A percentile compares a stretch with the other conserved stretches of the same genome.
Conservation (phyloP, 2,888 invertebrate species). For the Tanytarsus gracilentus region DNA sequence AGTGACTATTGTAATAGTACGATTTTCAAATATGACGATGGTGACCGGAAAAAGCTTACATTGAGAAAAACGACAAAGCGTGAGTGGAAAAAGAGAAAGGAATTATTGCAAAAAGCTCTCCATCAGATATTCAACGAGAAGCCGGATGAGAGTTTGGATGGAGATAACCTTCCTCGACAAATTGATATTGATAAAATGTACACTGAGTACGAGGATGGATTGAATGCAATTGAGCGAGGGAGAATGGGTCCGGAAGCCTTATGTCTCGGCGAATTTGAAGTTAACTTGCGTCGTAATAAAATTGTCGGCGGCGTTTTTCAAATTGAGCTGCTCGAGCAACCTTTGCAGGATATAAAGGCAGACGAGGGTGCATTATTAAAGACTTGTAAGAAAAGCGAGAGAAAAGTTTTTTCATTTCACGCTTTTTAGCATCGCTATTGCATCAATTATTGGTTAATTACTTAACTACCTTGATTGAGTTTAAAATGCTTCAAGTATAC, state of each 20-base stretch:
- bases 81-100: conserved; percentile 43
- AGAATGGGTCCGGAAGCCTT: conserved; percentile 39
- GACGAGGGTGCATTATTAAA: conserved; percentile 39
- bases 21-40: conserved; percentile 17
- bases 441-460: background rate
- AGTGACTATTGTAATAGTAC: conserved; percentile 44
- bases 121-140: conserved; percentile 21
- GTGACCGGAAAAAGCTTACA: conserved; percentile 17
- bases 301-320: conserved; percentile 69
- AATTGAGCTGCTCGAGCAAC: conserved; percentile 63
- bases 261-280: conserved; percentile 48
- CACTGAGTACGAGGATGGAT: conserved; percentile 41
- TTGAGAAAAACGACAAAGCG: conserved; percentile 35
- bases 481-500: no score
- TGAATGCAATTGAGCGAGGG: conserved; percentile 37
- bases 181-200: conserved; percentile 42
- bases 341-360: conserved; percentile 54
- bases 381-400: conserved; percentile 35
- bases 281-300: conserved; percentile 65
- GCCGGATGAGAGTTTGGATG: background rate
- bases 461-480: background rate
- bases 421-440: background rate
- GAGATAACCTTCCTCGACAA: conserved; percentile 31
- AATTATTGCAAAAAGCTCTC: conserved; percentile 36
- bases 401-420: background rate